phyloP scores from a whole-genome alignment of 1,140 invertebrate species.

The Pogonognathellus flavescens region DNA sequence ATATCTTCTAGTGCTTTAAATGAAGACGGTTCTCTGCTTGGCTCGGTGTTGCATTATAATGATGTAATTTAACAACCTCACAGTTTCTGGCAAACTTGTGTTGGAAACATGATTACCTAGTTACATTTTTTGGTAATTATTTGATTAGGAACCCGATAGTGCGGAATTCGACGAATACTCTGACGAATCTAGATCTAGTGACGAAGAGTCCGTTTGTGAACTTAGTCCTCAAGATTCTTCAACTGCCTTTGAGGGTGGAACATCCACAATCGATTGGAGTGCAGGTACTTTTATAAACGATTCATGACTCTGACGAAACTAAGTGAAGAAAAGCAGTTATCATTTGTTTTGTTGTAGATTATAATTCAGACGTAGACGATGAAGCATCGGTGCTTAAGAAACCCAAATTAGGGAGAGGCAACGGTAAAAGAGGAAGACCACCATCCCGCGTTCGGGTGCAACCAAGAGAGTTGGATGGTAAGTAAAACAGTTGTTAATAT shows the following conservation, averaged over 20 bases:
- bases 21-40: background rate
- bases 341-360: background rate
- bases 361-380: slow-evolving; percentile 19
- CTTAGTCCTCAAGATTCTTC: background rate
- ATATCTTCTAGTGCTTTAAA: background rate
- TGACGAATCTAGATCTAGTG: background rate
- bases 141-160: background rate
- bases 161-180: background rate
- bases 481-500: background rate
- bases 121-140: background rate
- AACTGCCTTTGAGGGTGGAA: background rate
- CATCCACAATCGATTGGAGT: background rate
- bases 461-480: slow-evolving; percentile 55
- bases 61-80: background rate
- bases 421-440: slow-evolving; percentile 58
- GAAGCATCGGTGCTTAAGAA: background rate
- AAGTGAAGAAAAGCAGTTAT: background rate
- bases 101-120: background rate
- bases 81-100: background rate
- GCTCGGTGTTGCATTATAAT: background rate
- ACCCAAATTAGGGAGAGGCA: slow-evolving; percentile 55
- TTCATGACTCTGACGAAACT: no score
- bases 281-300: background rate
- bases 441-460: slow-evolving; percentile 51
- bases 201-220: background rate